Evolutionary conservation across 2,888 invertebrate species (phyloP), one percentile per base, ranked within the genome.

Genomic region (Boloria selene): DNA sequence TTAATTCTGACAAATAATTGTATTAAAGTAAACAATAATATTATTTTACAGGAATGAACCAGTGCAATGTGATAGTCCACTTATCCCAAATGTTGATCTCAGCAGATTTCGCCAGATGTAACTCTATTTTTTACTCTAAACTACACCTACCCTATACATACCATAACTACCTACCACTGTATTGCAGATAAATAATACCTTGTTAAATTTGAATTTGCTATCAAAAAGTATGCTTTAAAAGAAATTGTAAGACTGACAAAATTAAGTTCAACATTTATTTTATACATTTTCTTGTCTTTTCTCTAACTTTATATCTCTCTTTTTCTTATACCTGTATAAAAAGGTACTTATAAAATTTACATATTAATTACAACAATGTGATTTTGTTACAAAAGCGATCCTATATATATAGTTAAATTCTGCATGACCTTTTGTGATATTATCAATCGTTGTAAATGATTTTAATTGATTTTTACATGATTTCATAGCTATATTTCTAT

Each of bases 21-120:
- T 51, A 6, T 7, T 44, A n/a, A 45, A 16, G 16, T 49, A 26
- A 0, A 13, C 2, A 13, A 18, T n/a, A 17, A 68, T 77, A 75
- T 72, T 38, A 74, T 63, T 74, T 93, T 93, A 52, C 86, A 96
- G 96, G 64, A 96, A 96, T 78, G 93, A 93, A 60, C 92, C 95
- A 59, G 82, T 94, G 2, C 90, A 91, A 38, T 97, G 96, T 76
- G 85, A 92, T 59, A 92, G 94, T 72, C 82, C 85, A 5, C 78
- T 74, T 5, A 93, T 96, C 74, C 95, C 95, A 0, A 78, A 83
- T 14, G 80, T 96, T 63, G 93, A 96, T 84, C 86, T 96, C 42
- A 90, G 87, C 62, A 85, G 87, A 56, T 96, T 96, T 94, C 93
- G 91, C 74, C 91, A 88, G 69, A 79, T 76, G 26, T 86, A 58